Percentiles rank a stretch among this genome's conserved stretches.
Conservation (phyloP, 2,113 vertebrate species). For the Indicator maculatus region DNA sequence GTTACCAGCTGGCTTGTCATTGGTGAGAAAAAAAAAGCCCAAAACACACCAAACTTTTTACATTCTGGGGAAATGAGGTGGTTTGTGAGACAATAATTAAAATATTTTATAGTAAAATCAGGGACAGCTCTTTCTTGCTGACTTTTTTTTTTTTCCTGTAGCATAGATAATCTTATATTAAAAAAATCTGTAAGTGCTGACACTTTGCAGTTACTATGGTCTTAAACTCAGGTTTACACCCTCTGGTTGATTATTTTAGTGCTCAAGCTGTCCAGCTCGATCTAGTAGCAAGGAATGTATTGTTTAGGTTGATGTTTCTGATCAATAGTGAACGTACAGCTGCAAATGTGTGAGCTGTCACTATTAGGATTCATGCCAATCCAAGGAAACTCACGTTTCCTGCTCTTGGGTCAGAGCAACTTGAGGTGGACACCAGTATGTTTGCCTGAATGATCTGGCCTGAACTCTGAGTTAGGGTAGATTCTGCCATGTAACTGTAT, state of each 20-base stretch:
- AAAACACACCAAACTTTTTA: not conserved
- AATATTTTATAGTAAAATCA: not conserved
- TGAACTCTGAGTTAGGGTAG: not conserved
- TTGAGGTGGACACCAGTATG: not conserved
- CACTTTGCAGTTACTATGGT: not conserved
- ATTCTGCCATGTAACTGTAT: not conserved
- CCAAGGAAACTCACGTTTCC: not conserved
- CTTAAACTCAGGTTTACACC: not conserved
- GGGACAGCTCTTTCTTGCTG: not conserved
- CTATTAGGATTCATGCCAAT: not conserved
- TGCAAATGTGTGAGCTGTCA: not conserved
- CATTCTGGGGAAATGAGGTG: not conserved
- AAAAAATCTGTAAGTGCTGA: not conserved
- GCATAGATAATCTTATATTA: not conserved
- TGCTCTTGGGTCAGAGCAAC: not conserved
- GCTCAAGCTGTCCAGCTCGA: not conserved
- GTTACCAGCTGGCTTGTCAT: not conserved
- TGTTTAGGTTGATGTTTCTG: not conserved
- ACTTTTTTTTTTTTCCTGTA: not conserved
- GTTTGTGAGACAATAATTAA: not conserved
- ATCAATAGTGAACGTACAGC: rapidly evolving
- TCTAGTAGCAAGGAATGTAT: not conserved
- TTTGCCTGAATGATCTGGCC: not conserved
- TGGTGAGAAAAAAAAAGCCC: not conserved
- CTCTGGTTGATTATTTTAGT: not conserved